A percentile compares a stretch with the other conserved stretches of the same genome.
Conservation (phyloP, 2,113 vertebrate genomes). For the Erythrolamprus reginae region DNA sequence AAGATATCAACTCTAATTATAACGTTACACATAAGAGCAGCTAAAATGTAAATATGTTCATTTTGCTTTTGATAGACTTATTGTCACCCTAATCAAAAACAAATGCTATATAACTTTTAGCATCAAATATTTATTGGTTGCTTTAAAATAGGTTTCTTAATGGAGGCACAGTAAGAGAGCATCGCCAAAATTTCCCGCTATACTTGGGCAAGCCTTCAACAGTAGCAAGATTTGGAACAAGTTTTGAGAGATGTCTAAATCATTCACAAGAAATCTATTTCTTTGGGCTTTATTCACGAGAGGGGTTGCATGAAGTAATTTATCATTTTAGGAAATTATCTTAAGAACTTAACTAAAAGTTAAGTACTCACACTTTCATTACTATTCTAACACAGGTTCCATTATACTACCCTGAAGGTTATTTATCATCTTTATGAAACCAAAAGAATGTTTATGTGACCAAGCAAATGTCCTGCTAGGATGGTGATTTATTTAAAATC, state of each 20-base stretch:
- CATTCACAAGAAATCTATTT: not conserved
- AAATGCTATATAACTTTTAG: not conserved
- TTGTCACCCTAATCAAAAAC: not conserved
- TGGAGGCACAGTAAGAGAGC: not conserved
- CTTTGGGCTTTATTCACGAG: not conserved
- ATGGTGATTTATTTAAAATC: not conserved
- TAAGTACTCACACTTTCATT: not conserved
- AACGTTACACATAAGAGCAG: not conserved
- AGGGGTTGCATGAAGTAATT: not conserved
- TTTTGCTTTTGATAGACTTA: accelerated
- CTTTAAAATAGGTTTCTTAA: not conserved
- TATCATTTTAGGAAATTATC: not conserved
- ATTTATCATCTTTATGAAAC: not conserved
- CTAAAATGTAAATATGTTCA: accelerated
- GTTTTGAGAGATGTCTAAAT: not conserved
- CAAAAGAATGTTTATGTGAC: not conserved
- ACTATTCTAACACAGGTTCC: not conserved
- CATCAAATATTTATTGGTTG: not conserved
- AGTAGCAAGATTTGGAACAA: not conserved
- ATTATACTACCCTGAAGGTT: not conserved
- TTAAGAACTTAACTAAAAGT: not conserved
- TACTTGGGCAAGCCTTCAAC: not conserved
- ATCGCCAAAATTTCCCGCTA: not conserved
- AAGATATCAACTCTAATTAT: slow-evolving; percentile 13
- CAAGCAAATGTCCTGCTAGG: not conserved